These are phyloP conservation scores for Drosophila jambulina DNA, from an alignment of 1,140 invertebrate species.

Conservation along the genomic window DNA sequence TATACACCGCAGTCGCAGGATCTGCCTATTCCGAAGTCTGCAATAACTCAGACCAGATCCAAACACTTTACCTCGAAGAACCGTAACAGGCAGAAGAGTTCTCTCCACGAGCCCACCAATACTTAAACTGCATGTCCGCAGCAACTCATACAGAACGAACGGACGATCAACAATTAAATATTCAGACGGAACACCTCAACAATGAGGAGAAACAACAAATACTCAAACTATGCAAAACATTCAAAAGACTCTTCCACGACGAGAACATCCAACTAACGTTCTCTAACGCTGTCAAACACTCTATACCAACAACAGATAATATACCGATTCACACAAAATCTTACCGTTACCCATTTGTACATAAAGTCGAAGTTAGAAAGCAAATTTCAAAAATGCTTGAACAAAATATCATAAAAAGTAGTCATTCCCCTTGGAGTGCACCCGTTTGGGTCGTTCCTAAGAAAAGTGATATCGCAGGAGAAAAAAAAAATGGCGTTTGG, in stretches of 20 bases:
- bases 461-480: not conserved
- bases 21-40: constrained; percentile 23
- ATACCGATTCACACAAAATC: constrained; percentile 15
- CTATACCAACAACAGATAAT: not conserved
- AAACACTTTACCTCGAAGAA: constrained; percentile 27
- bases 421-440: constrained; percentile 24
- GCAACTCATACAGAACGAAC: constrained; percentile 18
- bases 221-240: constrained; percentile 28
- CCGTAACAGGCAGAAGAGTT: constrained; percentile 16
- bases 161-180: constrained; percentile 19
- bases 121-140: constrained; percentile 24
- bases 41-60: constrained; percentile 18
- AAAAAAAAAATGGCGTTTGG: constrained; percentile 21
- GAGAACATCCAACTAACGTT: constrained; percentile 1
- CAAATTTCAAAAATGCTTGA: constrained; percentile 27
- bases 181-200: constrained; percentile 28
- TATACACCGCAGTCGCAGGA: constrained; percentile 24
- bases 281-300: constrained; percentile 1
- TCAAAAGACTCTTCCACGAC: constrained; percentile 20
- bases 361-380: constrained; percentile 5
- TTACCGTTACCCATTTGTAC: constrained; percentile 25
- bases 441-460: constrained; percentile 19
- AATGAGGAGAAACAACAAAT: constrained; percentile 19
- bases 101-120: constrained; percentile 22
- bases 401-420: too few relatives aligned